Evolutionary conservation across 2,797 vertebrate genomes (phyloP).

Genomic region (Sebastes matsubarae): DNA sequence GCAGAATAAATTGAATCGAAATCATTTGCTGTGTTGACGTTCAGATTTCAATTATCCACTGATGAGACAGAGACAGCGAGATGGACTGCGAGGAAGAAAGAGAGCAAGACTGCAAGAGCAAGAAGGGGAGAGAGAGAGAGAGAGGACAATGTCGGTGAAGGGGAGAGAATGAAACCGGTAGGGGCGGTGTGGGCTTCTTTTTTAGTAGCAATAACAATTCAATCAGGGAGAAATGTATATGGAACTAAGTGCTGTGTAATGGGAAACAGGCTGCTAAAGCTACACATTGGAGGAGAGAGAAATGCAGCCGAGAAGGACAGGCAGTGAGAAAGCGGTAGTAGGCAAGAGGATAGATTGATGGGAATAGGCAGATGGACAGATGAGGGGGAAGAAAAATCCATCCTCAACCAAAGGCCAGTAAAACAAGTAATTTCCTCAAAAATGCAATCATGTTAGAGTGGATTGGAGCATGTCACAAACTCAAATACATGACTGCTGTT

Average conservation of each 20-base stretch:
- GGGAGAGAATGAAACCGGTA: slow-evolving; percentile 5
- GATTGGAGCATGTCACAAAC: slow-evolving; percentile 65
- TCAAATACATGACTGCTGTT: slow-evolving; percentile 50
- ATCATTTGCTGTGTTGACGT: slow-evolving; percentile 74
- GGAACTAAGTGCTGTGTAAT: slow-evolving; percentile 79
- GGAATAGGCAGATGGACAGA: background rate
- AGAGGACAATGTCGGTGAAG: slow-evolving; percentile 9
- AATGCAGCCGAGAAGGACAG: background rate
- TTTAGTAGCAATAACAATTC: slow-evolving; percentile 78
- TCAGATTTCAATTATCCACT: slow-evolving; percentile 75
- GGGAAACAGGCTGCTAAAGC: slow-evolving; percentile 61
- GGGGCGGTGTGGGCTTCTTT: slow-evolving; percentile 44
- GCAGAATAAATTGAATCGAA: slow-evolving; percentile 73
- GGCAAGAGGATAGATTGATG: slow-evolving; percentile 1
- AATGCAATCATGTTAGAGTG: slow-evolving; percentile 52
- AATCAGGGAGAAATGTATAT: slow-evolving; percentile 75
- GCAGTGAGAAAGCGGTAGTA: background rate
- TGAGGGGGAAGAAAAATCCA: background rate
- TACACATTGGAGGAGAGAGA: slow-evolving; percentile 26
- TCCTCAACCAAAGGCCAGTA: slow-evolving; percentile 5
- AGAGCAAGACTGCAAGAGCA: slow-evolving; percentile 6
- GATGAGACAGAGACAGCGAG: slow-evolving; percentile 53
- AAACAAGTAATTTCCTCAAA: slow-evolving; percentile 57
- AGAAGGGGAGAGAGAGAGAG: background rate
- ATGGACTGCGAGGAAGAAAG: slow-evolving; percentile 20